Base-by-base conservation (phyloP, 2,888 invertebrate genomes). In the Linhomoeus sp. region DNA sequence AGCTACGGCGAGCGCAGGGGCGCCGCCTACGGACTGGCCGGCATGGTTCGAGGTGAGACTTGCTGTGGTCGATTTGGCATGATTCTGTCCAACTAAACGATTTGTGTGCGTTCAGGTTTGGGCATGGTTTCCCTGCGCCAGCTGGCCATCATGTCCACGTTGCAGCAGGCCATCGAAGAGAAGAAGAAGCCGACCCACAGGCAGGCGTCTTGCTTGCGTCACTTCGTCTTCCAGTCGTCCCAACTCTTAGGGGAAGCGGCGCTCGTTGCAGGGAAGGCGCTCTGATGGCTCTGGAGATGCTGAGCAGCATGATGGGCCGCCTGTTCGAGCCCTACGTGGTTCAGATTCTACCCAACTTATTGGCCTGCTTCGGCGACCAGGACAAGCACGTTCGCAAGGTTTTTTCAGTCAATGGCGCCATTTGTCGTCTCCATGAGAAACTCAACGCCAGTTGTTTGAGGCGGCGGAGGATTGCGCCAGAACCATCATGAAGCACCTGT, bases 251-350 rank as follows among this genome's bases (percentile, higher is more conserved):
- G n/a, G n/a, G n/a, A n/a, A 47, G 38, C 5, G 39, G 22, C 39
- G 22, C 22, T 9, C 39, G 7, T 5, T 22, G 9, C 22, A 20
- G 39, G 20, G 50, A 62, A 79, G 80, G 86, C 45, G 88, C 92
- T 0, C 71, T 97, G 45, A 86, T 97, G 71, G 92, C 92, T 0
- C 85, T 97, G 70, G 94, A 94, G 35, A 33, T 43, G 40, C 73
- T 92, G 41, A 90, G 88, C 68, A 78, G 79, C 57, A 84, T 84
- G 76, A 75, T 97, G 59, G 94, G 94, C 1, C 79, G 90, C 41
- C 73, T 94, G 49, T 97, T 97, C 71, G 97, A 97, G 70, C 97
- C 97, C 0, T 97, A 97, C 71, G 86, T 97, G 51, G 87, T 97
- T 46, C 88, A 92, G 67, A 85, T 94, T 42, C 72, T 99, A 53